These are phyloP conservation scores for Psittacula derbiana DNA, from an alignment of 2,797 vertebrate genomes.

Conservation along the genomic window DNA sequence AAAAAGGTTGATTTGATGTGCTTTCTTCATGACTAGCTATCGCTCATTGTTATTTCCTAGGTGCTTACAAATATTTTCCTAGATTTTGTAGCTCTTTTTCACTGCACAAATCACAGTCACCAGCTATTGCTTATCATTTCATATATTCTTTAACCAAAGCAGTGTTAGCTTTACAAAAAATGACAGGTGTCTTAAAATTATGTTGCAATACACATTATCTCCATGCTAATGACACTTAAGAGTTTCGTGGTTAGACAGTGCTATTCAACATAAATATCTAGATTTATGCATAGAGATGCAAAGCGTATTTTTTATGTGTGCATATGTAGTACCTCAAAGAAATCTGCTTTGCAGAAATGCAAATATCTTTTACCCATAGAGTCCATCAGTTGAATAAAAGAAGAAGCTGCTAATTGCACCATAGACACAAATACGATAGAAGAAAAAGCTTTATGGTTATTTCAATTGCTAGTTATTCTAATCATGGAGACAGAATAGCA, in stretches of 20 bases:
- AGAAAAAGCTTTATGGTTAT: neutral
- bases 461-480: neutral
- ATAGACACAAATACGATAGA: neutral
- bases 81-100: neutral
- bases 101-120: neutral
- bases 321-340: neutral
- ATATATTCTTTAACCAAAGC: neutral
- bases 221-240: neutral
- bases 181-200: neutral
- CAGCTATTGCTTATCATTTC: neutral
- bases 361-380: neutral
- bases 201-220: neutral
- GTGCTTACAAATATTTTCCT: neutral
- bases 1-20: accelerated
- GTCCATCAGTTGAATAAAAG: neutral
- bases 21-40: neutral
- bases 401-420: neutral
- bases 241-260: neutral
- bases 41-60: neutral
- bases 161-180: neutral
- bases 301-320: neutral
- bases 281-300: neutral
- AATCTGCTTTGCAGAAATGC: neutral
- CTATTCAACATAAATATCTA: neutral
- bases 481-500: neutral